phyloP scores from a whole-genome alignment of 1,140 invertebrate genomes.

The Capitella teleta region DNA sequence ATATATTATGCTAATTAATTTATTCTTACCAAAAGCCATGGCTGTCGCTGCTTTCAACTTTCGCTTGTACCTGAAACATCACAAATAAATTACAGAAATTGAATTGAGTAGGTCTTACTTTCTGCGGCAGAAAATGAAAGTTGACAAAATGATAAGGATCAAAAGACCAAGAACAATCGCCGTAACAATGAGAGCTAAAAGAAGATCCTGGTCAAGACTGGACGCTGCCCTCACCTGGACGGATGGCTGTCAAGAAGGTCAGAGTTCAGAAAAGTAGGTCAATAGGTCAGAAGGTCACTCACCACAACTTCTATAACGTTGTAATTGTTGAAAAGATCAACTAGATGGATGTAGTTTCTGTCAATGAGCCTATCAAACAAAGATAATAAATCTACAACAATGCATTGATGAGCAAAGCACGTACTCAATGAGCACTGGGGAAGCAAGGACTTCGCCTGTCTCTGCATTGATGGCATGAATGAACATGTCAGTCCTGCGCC shows the following conservation, averaged over 20 bases:
- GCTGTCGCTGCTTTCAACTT: constrained; percentile 88
- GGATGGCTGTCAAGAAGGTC: constrained; percentile 13
- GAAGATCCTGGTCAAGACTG: constrained; percentile 15
- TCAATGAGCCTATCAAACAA: constrained; percentile 63
- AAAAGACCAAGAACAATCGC: constrained; percentile 21
- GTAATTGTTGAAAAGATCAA: constrained; percentile 71
- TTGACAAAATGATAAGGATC: constrained; percentile 17
- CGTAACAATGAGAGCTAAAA: constrained; percentile 24
- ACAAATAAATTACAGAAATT: not conserved
- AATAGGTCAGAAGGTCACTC: constrained; percentile 14
- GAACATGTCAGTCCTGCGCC: constrained; percentile 83
- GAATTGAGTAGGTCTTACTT: not conserved
- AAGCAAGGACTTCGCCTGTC: constrained; percentile 80
- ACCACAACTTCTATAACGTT: constrained; percentile 43
- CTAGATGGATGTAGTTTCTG: constrained; percentile 77
- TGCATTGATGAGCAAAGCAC: not conserved
- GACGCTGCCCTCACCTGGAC: constrained; percentile 6
- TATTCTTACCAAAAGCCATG: constrained; percentile 68
- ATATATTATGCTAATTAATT: not conserved
- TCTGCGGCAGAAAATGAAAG: constrained; percentile 12
- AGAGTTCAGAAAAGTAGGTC: not conserved
- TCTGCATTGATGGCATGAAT: constrained; percentile 78
- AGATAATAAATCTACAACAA: not conserved
- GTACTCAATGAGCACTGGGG: constrained; percentile 34
- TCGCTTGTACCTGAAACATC: constrained; percentile 53